phyloP scores from a whole-genome alignment of 2,888 invertebrate genomes.

The Caenorhabditis doughertyi region DNA sequence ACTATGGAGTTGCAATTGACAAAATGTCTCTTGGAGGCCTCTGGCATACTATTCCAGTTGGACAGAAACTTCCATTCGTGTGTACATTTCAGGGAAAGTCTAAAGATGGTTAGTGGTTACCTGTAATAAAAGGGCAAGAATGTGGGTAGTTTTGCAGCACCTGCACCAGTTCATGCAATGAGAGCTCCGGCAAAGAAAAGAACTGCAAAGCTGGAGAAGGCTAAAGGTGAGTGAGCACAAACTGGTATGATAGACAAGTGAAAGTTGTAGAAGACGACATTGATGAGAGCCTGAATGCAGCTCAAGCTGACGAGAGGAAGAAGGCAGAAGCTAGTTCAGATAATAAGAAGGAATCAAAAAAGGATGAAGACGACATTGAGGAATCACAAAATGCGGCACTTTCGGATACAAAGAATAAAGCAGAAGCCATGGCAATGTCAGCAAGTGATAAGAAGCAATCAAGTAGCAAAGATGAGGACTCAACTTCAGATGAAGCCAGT shows the following conservation, averaged over 20 bases:
- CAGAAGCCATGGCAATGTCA: conserved; percentile 1
- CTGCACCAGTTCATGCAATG: conserved; percentile 45
- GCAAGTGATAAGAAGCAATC: conserved; percentile 11
- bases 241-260: no score
- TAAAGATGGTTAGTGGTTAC: conserved; percentile 40
- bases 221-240: no score
- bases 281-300: conserved; percentile 48
- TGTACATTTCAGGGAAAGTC: conserved; percentile 58
- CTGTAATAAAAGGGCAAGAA: no score
- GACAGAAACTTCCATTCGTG: conserved; percentile 46
- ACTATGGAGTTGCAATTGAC: conserved; percentile 51
- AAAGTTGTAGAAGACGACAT: conserved; percentile 43
- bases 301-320: conserved; percentile 23
- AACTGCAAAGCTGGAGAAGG: conserved; percentile 7
- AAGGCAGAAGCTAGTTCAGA: neutral
- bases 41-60: conserved; percentile 51
- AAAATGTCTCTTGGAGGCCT: conserved; percentile 54
- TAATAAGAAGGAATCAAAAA: conserved; percentile 19
- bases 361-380: conserved; percentile 21
- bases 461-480: conserved; percentile 10
- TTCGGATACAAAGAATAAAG: conserved; percentile 13
- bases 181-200: conserved; percentile 52
- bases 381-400: conserved; percentile 30
- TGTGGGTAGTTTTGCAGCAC: conserved; percentile 25
- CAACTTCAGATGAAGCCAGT: conserved; percentile 6